Percentiles rank a stretch among this genome's conserved stretches.
phyloP scores from a whole-genome alignment of 2,113 vertebrate genomes.

The Sphyrna mokarran region DNA sequence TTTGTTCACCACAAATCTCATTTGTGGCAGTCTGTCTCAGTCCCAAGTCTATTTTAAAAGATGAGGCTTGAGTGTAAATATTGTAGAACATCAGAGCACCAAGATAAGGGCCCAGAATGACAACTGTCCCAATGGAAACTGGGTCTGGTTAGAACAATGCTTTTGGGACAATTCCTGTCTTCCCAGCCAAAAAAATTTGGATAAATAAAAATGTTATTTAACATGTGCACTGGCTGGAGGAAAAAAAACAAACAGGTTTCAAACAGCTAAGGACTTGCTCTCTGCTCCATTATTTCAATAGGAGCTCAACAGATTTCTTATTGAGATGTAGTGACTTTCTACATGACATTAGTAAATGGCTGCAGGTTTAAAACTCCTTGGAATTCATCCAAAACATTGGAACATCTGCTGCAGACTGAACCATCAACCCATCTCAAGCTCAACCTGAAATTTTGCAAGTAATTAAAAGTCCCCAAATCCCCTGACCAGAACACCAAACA shows the following conservation, averaged over 20 bases:
- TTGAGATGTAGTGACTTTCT: background rate
- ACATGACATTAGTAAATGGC: background rate
- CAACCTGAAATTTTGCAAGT: conserved; percentile 7
- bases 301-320: background rate
- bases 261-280: background rate
- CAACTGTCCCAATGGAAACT: background rate
- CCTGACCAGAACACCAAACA: background rate
- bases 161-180: background rate
- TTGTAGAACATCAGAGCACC: background rate
- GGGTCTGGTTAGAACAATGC: background rate
- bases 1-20: background rate
- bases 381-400: background rate
- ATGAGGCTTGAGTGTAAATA: background rate
- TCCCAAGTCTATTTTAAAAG: background rate
- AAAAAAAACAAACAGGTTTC: background rate
- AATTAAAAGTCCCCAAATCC: background rate
- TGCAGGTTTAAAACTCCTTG: background rate
- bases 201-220: background rate
- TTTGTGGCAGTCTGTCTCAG: background rate
- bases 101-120: background rate
- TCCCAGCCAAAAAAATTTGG: background rate
- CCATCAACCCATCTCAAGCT: background rate
- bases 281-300: background rate
- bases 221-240: background rate
- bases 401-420: conserved; percentile 15